Evolutionary conservation across 2,113 vertebrate species (phyloP).

Genomic region (Daubentonia madagascariensis): DNA sequence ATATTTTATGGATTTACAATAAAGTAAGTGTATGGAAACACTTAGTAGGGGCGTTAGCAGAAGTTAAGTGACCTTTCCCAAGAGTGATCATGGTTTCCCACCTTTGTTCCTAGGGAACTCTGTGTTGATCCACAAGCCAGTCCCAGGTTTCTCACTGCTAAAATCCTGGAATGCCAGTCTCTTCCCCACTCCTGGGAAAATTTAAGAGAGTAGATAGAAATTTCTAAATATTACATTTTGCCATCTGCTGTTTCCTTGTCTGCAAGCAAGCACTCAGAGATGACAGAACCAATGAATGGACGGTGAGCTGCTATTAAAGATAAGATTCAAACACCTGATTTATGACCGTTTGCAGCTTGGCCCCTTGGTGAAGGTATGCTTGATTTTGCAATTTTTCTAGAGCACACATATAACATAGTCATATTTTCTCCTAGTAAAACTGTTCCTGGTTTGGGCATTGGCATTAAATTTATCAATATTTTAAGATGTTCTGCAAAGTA

Average conservation of each 20-base stretch:
- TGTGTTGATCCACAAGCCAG: neutral
- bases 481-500: neutral
- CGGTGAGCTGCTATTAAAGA: accelerated
- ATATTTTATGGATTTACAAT: accelerated
- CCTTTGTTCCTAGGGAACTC: neutral
- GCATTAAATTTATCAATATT: neutral
- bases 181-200: neutral
- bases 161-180: neutral
- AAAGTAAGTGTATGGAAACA: neutral
- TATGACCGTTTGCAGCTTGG: neutral
- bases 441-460: neutral
- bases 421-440: constrained; percentile 30
- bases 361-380: neutral
- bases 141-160: neutral
- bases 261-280: neutral
- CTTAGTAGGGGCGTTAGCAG: neutral
- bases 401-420: neutral
- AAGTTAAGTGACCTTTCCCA: neutral
- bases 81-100: neutral
- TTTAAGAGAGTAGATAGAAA: neutral
- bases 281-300: accelerated
- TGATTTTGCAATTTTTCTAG: neutral
- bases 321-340: neutral
- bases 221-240: neutral
- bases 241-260: neutral